Percentiles rank a stretch among this genome's conserved stretches.
Conservation (phyloP, 1,140 invertebrate species). For the Ptiloglossa arizonensis region DNA sequence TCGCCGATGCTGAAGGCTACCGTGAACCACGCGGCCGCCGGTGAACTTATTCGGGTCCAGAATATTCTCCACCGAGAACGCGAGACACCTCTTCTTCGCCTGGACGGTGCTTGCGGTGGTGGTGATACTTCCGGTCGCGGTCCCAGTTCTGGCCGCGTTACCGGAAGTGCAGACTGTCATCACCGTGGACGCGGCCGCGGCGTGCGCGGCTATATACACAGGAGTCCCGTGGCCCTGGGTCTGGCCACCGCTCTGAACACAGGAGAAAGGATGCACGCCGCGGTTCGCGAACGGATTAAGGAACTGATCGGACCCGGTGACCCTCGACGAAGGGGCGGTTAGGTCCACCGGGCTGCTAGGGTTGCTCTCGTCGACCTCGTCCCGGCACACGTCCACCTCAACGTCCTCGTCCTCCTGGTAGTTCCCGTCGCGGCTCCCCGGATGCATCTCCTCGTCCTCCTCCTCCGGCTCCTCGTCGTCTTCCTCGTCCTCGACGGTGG, state of each 20-base stretch:
- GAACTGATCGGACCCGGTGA: constrained; percentile 67
- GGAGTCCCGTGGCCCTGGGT: constrained; percentile 55
- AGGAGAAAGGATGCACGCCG: constrained; percentile 70
- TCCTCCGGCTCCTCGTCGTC: constrained; percentile 67
- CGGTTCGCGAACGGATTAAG: constrained; percentile 70
- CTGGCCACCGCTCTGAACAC: constrained; percentile 68
- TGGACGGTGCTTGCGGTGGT: constrained; percentile 71
- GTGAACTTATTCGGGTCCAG: constrained; percentile 95
- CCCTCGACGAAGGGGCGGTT: constrained; percentile 75
- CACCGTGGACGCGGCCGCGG: constrained; percentile 69
- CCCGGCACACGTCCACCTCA: constrained; percentile 76
- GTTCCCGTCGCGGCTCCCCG: constrained; percentile 64
- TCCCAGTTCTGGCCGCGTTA: constrained; percentile 58
- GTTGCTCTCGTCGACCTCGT: constrained; percentile 73
- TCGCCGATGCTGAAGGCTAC: constrained; percentile 71
- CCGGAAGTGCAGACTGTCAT: constrained; percentile 69
- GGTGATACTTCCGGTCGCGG: constrained; percentile 67
- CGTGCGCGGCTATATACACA: constrained; percentile 62
- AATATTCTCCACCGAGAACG: constrained; percentile 96
- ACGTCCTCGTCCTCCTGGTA: constrained; percentile 76
- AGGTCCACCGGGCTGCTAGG: constrained; percentile 79
- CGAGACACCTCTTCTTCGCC: constrained; percentile 82
- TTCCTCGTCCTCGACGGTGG: constrained; percentile 60
- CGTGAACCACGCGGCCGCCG: constrained; percentile 81
- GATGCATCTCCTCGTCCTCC: constrained; percentile 68